Conservation (phyloP, 2,888 invertebrate species). For the Dasysyrphus tricinctus region DNA sequence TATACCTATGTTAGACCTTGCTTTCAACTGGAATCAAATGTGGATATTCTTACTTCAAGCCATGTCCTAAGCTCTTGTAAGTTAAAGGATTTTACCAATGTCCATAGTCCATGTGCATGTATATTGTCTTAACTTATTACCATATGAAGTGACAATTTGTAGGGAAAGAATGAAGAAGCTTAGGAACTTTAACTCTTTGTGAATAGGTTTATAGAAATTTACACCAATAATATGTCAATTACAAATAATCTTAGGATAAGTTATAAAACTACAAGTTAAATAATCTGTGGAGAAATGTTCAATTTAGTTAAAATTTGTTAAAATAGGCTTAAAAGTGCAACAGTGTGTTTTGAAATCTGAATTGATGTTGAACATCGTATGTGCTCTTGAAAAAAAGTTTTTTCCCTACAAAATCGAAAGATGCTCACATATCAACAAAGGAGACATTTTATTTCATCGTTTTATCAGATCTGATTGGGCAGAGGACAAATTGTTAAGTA, state of each 20-base stretch:
- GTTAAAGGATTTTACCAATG: constrained; percentile 4
- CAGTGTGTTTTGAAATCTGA: not conserved
- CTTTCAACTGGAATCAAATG: constrained; percentile 13
- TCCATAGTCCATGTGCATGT: not conserved
- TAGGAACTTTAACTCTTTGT: not conserved
- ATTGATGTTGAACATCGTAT: too few relatives aligned
- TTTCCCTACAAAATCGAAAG: too few relatives aligned
- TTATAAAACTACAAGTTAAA: not conserved
- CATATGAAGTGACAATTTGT: constrained; percentile 5
- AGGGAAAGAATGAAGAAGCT: not conserved
- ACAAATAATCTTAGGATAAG: not conserved
- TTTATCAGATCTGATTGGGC: too few relatives aligned
- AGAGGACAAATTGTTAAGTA: too few relatives aligned
- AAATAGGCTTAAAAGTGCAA: not conserved
- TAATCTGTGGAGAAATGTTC: not conserved
- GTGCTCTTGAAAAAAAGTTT: too few relatives aligned
- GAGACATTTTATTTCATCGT: too few relatives aligned
- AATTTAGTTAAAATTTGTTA: not conserved
- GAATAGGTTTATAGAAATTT: not conserved
- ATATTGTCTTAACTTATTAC: constrained; percentile 5
- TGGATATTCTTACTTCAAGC: not conserved
- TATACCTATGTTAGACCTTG: not conserved
- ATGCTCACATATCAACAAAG: too few relatives aligned
- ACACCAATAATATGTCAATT: constrained; percentile 3
- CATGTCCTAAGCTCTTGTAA: constrained; percentile 13